Percentiles rank a stretch among this genome's conserved stretches.
Evolutionary conservation across 1,140 invertebrate genomes (phyloP).

Genomic region (Oedothorax gibbosus): DNA sequence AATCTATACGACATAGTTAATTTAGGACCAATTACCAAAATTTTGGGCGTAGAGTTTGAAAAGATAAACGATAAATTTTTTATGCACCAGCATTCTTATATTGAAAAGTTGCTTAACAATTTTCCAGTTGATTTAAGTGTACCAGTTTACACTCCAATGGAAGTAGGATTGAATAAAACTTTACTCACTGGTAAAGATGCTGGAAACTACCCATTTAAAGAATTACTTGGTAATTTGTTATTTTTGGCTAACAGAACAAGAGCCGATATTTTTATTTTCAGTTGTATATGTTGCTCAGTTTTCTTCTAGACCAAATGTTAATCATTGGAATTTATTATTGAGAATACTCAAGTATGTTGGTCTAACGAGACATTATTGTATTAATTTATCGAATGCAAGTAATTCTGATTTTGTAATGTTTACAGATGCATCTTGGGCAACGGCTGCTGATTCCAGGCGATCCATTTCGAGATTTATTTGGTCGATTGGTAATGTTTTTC

Average conservation of each 20-base stretch:
- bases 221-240: neutral
- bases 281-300: constrained; percentile 3
- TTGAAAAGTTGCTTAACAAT: neutral
- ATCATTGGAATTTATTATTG: constrained; percentile 1
- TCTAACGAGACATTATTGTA: neutral
- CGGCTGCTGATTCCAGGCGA: neutral
- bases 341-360: constrained; percentile 1
- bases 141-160: neutral
- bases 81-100: neutral
- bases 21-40: too few species aligned
- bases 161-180: neutral
- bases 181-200: neutral
- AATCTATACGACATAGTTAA: too few species aligned
- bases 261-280: constrained; percentile 16
- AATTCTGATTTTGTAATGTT: constrained; percentile 1
- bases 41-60: neutral
- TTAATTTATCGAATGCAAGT: neutral
- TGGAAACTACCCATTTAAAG: neutral
- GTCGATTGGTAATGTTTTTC: constrained; percentile 5
- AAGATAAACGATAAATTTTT: neutral
- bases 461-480: constrained; percentile 1
- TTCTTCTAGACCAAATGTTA: neutral
- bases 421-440: constrained; percentile 12
- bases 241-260: constrained; percentile 1
- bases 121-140: neutral